A percentile compares a stretch with the other conserved stretches of the same genome.
Conservation (phyloP, 2,888 invertebrate species). For the Adela reaumurella region DNA sequence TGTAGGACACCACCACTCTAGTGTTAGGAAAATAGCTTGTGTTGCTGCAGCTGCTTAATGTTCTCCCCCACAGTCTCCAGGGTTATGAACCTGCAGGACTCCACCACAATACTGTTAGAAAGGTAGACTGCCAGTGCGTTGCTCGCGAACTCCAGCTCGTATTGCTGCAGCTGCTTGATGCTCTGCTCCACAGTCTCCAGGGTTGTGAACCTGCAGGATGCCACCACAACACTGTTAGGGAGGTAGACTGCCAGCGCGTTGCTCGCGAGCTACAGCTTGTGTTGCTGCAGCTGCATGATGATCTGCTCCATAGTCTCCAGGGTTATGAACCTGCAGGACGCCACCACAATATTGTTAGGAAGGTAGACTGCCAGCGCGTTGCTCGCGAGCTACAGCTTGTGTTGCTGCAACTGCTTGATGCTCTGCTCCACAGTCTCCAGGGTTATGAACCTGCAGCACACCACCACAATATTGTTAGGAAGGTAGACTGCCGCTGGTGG, state of each 20-base stretch:
- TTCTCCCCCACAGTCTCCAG: too few relatives aligned
- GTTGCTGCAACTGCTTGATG: conserved; percentile 75
- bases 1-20: conserved; percentile 20
- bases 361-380: conserved; percentile 71
- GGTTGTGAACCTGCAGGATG: conserved; percentile 66
- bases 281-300: conserved; percentile 75
- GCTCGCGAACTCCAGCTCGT: conserved; percentile 73
- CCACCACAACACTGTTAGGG: conserved; percentile 24
- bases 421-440: conserved; percentile 84
- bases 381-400: conserved; percentile 73
- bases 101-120: conserved; percentile 45
- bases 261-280: conserved; percentile 73
- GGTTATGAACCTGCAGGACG: conserved; percentile 66
- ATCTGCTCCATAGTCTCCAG: conserved; percentile 84
- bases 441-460: conserved; percentile 66
- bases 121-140: conserved; percentile 72
- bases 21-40: too few relatives aligned
- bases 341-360: conserved; percentile 24
- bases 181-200: conserved; percentile 84
- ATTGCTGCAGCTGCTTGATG: conserved; percentile 75
- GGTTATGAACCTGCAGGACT: conserved; percentile 71
- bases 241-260: conserved; percentile 71
- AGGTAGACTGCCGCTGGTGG: too few relatives aligned
- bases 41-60: conserved; percentile 59
- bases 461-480: too few relatives aligned